Conservation (phyloP, 2,888 invertebrate genomes). For the Melitaea athalia region DNA sequence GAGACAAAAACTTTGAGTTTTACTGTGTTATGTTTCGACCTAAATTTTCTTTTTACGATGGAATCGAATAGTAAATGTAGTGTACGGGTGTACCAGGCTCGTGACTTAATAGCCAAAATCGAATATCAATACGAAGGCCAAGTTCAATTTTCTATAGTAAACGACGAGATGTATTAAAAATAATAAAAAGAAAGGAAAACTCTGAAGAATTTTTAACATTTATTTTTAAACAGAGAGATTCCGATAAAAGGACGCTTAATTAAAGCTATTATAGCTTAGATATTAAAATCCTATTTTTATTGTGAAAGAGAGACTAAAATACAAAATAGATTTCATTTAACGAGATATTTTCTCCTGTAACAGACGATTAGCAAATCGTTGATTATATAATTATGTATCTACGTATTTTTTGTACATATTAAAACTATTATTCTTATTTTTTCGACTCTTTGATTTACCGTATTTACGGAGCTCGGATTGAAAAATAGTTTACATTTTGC, state of each 20-base stretch:
- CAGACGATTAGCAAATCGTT: too few species aligned
- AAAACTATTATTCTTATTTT: not conserved
- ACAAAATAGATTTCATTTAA: too few species aligned
- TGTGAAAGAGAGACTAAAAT: too few species aligned
- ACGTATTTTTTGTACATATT: too few species aligned
- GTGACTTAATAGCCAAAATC: not conserved
- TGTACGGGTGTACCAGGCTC: constrained; percentile 3
- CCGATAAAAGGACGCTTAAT: too few species aligned
- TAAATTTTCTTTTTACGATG: too few species aligned
- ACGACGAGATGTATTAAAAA: too few species aligned
- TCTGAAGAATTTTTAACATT: not conserved
- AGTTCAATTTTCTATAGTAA: constrained; percentile 1
- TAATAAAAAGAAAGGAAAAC: not conserved
- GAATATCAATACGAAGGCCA: not conserved
- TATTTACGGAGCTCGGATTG: constrained; percentile 24
- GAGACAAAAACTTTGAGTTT: too few species aligned
- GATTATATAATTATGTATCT: not conserved
- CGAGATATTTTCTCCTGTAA: not conserved
- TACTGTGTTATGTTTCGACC: too few species aligned
- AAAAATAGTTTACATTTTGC: constrained; percentile 24
- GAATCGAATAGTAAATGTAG: not conserved
- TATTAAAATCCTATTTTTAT: too few species aligned
- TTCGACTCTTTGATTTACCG: constrained; percentile 17
- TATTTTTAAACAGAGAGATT: too few species aligned
- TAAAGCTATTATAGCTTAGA: too few species aligned